Evolutionary conservation across 2,888 invertebrate genomes (phyloP), one percentile per base, ranked within the genome.

Genomic region (Ochlodes sylvanus): DNA sequence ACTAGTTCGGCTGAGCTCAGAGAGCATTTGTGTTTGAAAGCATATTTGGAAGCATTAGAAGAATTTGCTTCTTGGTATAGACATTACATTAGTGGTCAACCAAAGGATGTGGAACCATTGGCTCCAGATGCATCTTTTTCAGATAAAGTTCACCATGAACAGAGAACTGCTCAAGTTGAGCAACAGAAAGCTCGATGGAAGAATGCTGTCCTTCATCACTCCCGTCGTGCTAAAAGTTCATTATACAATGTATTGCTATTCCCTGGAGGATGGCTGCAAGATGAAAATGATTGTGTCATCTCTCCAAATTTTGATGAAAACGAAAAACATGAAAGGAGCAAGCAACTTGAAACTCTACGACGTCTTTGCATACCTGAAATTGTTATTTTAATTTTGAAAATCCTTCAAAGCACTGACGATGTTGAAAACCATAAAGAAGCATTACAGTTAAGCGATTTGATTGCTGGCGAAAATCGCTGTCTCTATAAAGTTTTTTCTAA

Each of bases 41-140:
- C 97, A 0, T 99, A 98, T 84, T 91, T 99, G 73, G 96, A 97
- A 79, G 98, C 97, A 4, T 94, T 98, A 70, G 98, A 98, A 86
- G 95, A 96, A 7, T 98, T 98, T 87, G 96, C 96, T 72, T 97
- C 97, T 77, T 99, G 98, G 98, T 97, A 97, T 75, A 95, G 96
- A 73, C 96, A 97, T 79, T 97, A 94, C 75, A 96, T 97, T 80
- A 96, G 97, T 79, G 96, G 95, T 0, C 96, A 96, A 84, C 99
- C 98, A 0, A 94, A 94, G 65, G 95, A 95, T 71, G 95, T 97
- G 0, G 94, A 95, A 50, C 88, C 94, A 14, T 84, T 95, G 38
- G 86, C 94, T 0, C 80, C 94, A 15, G 94, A 94, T 76, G 95
- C 95, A 7, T 95, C 96, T 58, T 98, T 98, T 81, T 96, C 98